A percentile compares a stretch with the other conserved stretches of the same genome.
Conservation (phyloP, 2,113 vertebrate genomes). For the Smithornis capensis region DNA sequence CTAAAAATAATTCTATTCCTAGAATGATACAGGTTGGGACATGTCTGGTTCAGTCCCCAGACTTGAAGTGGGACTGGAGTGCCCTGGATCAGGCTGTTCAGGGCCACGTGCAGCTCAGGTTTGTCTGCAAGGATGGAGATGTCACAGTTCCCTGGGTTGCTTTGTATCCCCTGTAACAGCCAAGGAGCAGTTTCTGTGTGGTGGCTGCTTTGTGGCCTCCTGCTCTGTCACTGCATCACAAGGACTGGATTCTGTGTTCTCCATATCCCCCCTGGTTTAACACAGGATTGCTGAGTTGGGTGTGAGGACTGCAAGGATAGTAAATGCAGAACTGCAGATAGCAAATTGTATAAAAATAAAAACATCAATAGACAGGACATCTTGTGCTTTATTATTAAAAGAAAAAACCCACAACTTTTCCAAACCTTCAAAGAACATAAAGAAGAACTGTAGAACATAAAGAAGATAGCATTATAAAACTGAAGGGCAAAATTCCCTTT, state of each 20-base stretch:
- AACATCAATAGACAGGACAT: background rate
- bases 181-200: background rate
- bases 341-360: background rate
- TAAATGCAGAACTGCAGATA: background rate
- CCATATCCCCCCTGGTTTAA: background rate
- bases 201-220: background rate
- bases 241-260: background rate
- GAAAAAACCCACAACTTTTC: background rate
- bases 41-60: background rate
- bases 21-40: background rate
- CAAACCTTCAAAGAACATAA: background rate
- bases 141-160: background rate
- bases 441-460: background rate
- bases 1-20: background rate
- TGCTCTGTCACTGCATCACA: background rate
- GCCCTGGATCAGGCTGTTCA: background rate
- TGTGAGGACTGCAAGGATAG: background rate
- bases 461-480: background rate
- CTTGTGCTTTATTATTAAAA: background rate
- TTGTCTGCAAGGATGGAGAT: background rate
- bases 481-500: background rate
- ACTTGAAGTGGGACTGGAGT: background rate
- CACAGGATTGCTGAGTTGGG: background rate
- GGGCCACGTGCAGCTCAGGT: background rate
- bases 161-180: background rate